These are phyloP conservation scores for Neoscelio sp. DNA, from an alignment of 2,888 invertebrate species.

Conservation along the genomic window DNA sequence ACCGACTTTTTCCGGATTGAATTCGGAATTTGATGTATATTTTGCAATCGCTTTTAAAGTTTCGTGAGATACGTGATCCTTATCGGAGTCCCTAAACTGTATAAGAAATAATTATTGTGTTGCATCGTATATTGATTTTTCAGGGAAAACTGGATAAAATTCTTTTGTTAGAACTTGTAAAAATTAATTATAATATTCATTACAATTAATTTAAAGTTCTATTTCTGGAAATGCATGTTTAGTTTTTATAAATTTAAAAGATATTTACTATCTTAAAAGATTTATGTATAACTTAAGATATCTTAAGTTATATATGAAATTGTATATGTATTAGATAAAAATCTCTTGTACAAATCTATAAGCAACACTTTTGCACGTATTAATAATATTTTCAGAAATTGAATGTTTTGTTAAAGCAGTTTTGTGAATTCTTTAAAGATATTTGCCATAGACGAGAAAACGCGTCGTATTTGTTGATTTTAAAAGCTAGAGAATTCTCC, in stretches of 20 bases:
- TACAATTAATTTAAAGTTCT: too few relatives aligned
- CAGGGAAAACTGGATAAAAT: too few relatives aligned
- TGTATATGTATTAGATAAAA: too few relatives aligned
- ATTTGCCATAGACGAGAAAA: conserved; percentile 39
- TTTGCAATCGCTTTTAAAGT: conserved; percentile 91
- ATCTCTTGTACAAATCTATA: too few relatives aligned
- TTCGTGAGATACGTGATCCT: conserved; percentile 93
- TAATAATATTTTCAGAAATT: neutral
- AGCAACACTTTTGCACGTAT: too few relatives aligned
- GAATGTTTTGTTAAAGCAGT: conserved; percentile 5
- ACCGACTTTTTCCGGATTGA: conserved; percentile 94
- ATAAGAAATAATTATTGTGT: neutral
- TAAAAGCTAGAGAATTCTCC: conserved; percentile 44
- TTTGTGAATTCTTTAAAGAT: conserved; percentile 21
- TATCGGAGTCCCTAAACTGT: conserved; percentile 85
- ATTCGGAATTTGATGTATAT: conserved; percentile 92
- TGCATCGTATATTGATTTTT: conserved; percentile 21
- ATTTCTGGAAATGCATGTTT: too few relatives aligned
- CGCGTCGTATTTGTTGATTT: conserved; percentile 49
- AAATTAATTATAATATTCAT: too few relatives aligned
- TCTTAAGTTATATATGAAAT: too few relatives aligned
- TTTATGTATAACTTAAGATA: too few relatives aligned
- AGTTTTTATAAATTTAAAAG: too few relatives aligned
- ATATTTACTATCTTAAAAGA: too few relatives aligned
- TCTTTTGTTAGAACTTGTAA: too few relatives aligned